Evolutionary conservation across 2,888 invertebrate genomes (phyloP), one percentile per base, ranked within the genome.

Genomic region (Macroteleia sp.): DNA sequence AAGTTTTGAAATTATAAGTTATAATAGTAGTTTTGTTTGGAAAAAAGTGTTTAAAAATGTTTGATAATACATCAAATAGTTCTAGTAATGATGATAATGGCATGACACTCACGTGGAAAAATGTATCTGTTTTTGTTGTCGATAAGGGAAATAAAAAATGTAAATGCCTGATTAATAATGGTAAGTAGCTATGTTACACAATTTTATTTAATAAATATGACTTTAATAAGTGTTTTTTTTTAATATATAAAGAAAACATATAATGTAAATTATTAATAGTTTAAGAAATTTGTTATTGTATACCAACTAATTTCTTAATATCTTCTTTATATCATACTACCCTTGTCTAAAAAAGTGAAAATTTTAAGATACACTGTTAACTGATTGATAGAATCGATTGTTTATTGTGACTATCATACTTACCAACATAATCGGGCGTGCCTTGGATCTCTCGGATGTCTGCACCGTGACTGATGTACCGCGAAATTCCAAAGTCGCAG

Each of bases 391-490:
- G 10, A 56, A 56, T 41, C 19, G 41, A 56, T 56, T 12, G 20
- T 36, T 4, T 10, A n/a, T 36, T 19, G 32, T n/a, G 9, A 20
- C 3, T 12, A 39, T 57, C 34, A 34, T 48, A 92, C 96, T 94
- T 86, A 96, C 96, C 97, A 85, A 98, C 97, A 94, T 98, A 98
- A 92, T 99, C 98, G 84, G 97, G 97, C 64, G 97, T 97, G 91
- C 98, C 98, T 85, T 98, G 93, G 90, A 99, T 98, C 92, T 98
- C 98, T 82, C 98, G 94, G 87, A 98, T 96, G 92, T 98, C 97
- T 82, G 97, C 96, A 59, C 97, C 97, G 76, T 96, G 95, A 91
- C 97, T 96, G 88, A 99, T 96, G 82, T 96, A 95, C 88, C 98
- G 95, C 77, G 98, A 97, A 91, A 98, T 97, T 78, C 98, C 98